A percentile compares a stretch with the other conserved stretches of the same genome.
phyloP scores from a whole-genome alignment of 2,797 vertebrate genomes.

The Odontamblyopus rebecca region DNA sequence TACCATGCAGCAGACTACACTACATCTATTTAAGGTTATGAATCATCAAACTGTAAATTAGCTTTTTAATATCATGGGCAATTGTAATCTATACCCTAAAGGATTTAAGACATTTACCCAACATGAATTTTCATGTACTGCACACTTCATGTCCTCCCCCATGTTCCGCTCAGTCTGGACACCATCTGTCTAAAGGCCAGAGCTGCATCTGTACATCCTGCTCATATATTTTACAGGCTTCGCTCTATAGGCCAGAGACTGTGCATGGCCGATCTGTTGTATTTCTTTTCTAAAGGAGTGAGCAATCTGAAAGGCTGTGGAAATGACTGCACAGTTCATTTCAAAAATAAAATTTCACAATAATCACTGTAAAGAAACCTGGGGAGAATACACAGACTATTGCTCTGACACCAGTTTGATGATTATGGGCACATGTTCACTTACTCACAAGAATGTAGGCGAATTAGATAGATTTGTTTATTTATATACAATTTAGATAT shows the following conservation, averaged over 20 bases:
- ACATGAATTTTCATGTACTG: constrained; percentile 16
- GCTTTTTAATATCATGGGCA: neutral
- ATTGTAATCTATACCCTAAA: neutral
- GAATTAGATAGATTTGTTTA: too few relatives aligned
- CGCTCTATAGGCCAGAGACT: neutral
- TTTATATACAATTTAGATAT: neutral
- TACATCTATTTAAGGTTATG: too few relatives aligned
- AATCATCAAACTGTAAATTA: neutral
- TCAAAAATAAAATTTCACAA: too few relatives aligned
- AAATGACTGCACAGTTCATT: neutral
- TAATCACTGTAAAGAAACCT: neutral
- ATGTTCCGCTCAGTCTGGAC: constrained; percentile 41
- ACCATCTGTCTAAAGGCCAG: constrained; percentile 62
- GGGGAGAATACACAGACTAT: too few relatives aligned
- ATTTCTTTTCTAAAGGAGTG: neutral
- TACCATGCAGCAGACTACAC: too few relatives aligned
- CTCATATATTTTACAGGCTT: constrained; percentile 29
- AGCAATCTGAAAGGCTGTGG: neutral
- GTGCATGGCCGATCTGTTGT: neutral
- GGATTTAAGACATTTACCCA: neutral
- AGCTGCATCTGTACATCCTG: constrained; percentile 35
- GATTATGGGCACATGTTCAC: too few relatives aligned
- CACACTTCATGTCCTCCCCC: constrained; percentile 10
- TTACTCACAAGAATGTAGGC: too few relatives aligned
- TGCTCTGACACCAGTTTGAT: neutral